phyloP scores from a whole-genome alignment of 2,797 vertebrate species.

The Australoheros facetus region DNA sequence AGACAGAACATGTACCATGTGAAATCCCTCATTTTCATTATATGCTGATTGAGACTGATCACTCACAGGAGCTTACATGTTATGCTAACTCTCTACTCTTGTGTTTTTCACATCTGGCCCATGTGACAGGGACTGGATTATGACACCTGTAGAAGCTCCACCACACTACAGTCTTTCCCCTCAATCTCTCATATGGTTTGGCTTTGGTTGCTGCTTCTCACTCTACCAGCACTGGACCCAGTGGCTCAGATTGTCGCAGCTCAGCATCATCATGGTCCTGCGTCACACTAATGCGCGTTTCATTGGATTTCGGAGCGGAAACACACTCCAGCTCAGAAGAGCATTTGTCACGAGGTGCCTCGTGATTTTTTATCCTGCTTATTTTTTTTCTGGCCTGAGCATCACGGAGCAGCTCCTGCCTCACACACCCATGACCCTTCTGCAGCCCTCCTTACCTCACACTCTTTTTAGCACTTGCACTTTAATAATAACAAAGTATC shows the following conservation, averaged over 20 bases:
- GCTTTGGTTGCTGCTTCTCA: not conserved
- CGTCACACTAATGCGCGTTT: not conserved
- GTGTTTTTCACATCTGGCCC: not conserved
- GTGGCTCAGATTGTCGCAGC: not conserved
- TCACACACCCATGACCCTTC: not conserved
- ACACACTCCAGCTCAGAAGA: not conserved
- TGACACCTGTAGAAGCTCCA: not conserved
- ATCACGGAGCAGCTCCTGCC: not conserved
- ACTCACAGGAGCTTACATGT: not conserved
- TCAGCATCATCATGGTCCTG: not conserved
- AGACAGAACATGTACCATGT: not conserved
- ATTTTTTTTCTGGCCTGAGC: not conserved
- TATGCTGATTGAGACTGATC: not conserved
- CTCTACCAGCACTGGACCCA: too few relatives aligned
- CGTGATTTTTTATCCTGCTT: not conserved
- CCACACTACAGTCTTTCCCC: not conserved
- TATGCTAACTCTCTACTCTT: not conserved
- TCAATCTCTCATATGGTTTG: not conserved
- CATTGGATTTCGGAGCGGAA: not conserved
- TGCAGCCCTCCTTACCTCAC: not conserved
- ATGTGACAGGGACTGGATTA: not conserved
- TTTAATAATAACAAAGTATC: not conserved
- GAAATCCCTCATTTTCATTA: not conserved
- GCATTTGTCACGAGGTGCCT: not conserved
- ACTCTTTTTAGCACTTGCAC: too few relatives aligned